Evolutionary conservation across 2,113 vertebrate genomes (phyloP), one percentile per base, ranked within the genome.

Genomic region (Rhynchomys soricoides): DNA sequence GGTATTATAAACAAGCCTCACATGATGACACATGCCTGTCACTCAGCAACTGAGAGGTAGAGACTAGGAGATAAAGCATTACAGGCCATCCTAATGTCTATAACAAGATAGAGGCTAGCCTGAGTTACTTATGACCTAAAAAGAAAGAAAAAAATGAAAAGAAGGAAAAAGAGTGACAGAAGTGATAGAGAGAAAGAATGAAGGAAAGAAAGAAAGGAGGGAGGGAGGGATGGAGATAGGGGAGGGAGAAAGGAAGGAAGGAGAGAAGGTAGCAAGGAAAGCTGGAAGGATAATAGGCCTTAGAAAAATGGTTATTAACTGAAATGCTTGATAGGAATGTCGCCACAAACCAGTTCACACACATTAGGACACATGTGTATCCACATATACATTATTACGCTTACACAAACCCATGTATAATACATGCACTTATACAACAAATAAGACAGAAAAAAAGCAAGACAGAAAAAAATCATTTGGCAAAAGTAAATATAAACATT

Each of bases 251-350:
- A 16, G 3, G 29, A 11, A 79, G 0, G 3, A 52, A 34, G 5
- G 0, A 12, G n/a, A 7, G 10, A n/a, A 57, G 2, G 4, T 21
- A 81, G 2, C 9, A 7, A 79, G 5, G 4, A 5, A 81, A 55
- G 2, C 13, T 57, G 55, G 52, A 12, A 82, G 7, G 0, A 10
- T 19, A 52, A 5, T 1, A 57, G 16, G 55, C 22, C 19, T 26
- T 59, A 82, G 37, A 24, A 59, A 57, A 82, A 59, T 16, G 55
- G 22, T 16, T 59, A 82, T 1, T 82, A 40, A 59, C 13, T 59
- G 43, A 62, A 83, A n/a, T 26, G 11, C 1, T 45, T 10, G 9
- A 75, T 29, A 45, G 43, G 21, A 7, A 83, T 29, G 13, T 82
- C 24, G 5, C n/a, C 55, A 59, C 79, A 40, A 26, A 13, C 3